A percentile compares a stretch with the other conserved stretches of the same genome.
Conservation (phyloP, 2,888 invertebrate genomes). For the Noctuana brunneofusca region DNA sequence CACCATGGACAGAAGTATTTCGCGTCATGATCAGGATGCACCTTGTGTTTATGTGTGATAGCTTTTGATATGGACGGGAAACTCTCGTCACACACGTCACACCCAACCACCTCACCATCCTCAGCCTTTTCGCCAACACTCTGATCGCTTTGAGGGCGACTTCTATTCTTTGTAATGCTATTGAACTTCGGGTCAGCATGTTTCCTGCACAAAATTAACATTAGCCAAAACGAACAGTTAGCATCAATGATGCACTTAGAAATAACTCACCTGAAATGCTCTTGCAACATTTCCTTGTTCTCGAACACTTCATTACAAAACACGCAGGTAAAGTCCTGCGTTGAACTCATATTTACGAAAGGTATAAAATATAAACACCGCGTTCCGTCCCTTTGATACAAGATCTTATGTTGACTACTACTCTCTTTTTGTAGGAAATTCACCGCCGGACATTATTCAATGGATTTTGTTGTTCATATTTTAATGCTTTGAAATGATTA, state of each 20-base stretch:
- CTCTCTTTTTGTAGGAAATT: not conserved
- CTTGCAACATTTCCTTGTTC: constrained; percentile 82
- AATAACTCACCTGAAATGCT: constrained; percentile 81
- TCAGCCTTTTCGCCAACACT: constrained; percentile 50
- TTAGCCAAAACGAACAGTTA: not conserved
- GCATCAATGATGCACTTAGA: not conserved
- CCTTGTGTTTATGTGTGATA: constrained; percentile 86
- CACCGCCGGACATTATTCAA: not conserved
- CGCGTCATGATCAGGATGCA: constrained; percentile 84
- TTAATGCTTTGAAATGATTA: not conserved
- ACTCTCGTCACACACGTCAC: constrained; percentile 84
- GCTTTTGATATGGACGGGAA: constrained; percentile 84
- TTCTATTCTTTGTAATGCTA: constrained; percentile 59
- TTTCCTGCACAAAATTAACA: constrained; percentile 65
- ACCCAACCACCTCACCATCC: constrained; percentile 67
- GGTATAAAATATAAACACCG: constrained; percentile 36
- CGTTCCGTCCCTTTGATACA: constrained; percentile 2
- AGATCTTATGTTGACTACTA: not conserved
- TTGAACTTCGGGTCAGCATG: constrained; percentile 85
- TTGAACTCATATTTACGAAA: constrained; percentile 39
- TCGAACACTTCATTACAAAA: constrained; percentile 82
- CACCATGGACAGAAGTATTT: constrained; percentile 87
- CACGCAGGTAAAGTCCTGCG: constrained; percentile 75
- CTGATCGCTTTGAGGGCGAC: constrained; percentile 50
- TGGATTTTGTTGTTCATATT: not conserved